Evolutionary conservation across 2,797 vertebrate genomes (phyloP).

Genomic region (Momotus momota): DNA sequence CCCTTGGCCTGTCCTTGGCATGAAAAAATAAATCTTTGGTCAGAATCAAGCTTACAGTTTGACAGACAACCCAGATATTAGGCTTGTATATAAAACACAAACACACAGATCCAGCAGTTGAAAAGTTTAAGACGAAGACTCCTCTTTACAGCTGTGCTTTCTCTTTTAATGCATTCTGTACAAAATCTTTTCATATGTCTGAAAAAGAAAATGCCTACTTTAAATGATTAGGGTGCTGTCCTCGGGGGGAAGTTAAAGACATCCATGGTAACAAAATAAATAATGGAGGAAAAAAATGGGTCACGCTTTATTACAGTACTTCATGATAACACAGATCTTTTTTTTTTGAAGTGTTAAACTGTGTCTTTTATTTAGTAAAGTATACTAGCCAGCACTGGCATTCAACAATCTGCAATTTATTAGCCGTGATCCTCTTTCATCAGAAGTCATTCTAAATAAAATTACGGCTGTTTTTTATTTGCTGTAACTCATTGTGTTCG

Average conservation of each 20-base stretch:
- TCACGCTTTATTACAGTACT: background rate
- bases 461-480: slow-evolving; percentile 34
- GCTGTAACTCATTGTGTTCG: background rate
- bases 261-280: slow-evolving; percentile 45
- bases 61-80: background rate
- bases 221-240: background rate
- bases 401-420: background rate
- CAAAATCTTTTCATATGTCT: background rate
- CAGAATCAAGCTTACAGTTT: background rate
- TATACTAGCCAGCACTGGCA: background rate
- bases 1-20: background rate
- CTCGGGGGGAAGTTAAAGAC: background rate
- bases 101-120: background rate
- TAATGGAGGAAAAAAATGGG: slow-evolving; percentile 3
- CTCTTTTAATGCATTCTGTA: background rate
- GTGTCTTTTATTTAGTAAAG: background rate
- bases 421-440: background rate
- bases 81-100: background rate
- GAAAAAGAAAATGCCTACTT: background rate
- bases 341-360: slow-evolving; percentile 27
- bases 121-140: background rate
- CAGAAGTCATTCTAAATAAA: slow-evolving; percentile 12
- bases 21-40: background rate
- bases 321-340: background rate
- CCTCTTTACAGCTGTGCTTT: background rate